Conservation (phyloP, 2,888 invertebrate species). For the Dendrolimus houi region DNA sequence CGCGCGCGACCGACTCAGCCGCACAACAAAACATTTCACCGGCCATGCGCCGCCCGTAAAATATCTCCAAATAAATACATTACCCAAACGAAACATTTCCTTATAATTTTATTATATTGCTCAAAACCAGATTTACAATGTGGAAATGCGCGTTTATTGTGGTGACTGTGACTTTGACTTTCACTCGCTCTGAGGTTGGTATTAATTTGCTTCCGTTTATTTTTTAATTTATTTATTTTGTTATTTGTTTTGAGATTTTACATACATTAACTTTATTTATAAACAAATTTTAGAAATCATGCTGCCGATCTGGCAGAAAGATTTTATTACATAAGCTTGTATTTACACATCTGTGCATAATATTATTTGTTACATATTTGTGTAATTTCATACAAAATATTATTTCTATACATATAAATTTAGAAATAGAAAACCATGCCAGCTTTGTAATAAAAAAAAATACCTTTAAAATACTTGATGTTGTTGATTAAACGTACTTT, state of each 20-base stretch:
- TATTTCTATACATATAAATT: too few relatives aligned
- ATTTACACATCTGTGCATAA: too few relatives aligned
- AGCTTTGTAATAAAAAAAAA: too few relatives aligned
- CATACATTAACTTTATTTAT: not conserved
- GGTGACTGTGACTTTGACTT: constrained; percentile 48
- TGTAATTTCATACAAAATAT: not conserved
- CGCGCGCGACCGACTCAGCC: constrained; percentile 51
- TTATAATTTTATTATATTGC: constrained; percentile 28
- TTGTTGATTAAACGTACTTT: too few relatives aligned
- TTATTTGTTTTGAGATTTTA: not conserved
- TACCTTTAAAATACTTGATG: too few relatives aligned
- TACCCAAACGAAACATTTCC: constrained; percentile 26
- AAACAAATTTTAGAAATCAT: not conserved
- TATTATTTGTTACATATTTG: not conserved
- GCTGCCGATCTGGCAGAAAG: not conserved
- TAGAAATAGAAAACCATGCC: too few relatives aligned
- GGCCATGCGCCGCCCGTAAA: constrained; percentile 46
- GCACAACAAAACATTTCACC: constrained; percentile 37
- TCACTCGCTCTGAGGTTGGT: constrained; percentile 56
- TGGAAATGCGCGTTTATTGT: constrained; percentile 56
- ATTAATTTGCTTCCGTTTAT: constrained; percentile 20
- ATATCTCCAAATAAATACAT: constrained; percentile 33
- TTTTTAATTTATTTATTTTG: not conserved
- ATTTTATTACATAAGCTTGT: not conserved
- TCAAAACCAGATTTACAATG: constrained; percentile 42